A percentile compares a stretch with the other conserved stretches of the same genome.
Evolutionary conservation across 1,140 invertebrate species (phyloP).

Genomic region (Cydia pomonella): DNA sequence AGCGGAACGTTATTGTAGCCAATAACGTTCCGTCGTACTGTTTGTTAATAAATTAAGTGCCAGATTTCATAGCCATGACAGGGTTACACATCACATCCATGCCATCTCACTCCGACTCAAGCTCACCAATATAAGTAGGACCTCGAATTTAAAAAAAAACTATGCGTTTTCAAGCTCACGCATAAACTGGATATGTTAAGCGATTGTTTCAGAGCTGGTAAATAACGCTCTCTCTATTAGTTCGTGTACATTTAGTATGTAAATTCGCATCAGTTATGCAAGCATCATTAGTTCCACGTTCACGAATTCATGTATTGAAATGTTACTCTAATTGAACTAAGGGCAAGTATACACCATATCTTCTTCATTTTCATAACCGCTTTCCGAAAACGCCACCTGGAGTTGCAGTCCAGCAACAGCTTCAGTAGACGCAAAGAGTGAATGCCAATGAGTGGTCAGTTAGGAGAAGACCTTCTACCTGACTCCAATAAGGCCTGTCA

Average conservation of each 20-base stretch:
- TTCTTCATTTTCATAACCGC: too few relatives aligned
- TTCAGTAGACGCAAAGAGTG: too few relatives aligned
- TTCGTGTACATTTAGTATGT: slow-evolving; percentile 3
- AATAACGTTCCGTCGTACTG: too few relatives aligned
- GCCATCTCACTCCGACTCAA: not conserved
- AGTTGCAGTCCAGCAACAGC: too few relatives aligned
- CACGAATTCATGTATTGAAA: not conserved
- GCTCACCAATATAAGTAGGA: not conserved
- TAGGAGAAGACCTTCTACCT: too few relatives aligned
- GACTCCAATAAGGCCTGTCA: too few relatives aligned
- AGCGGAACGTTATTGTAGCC: too few relatives aligned
- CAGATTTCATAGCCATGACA: not conserved
- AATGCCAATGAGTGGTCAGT: too few relatives aligned
- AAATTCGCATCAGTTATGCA: slow-evolving; percentile 1
- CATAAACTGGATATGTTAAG: not conserved
- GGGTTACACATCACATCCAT: not conserved
- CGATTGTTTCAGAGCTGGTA: not conserved
- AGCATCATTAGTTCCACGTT: not conserved
- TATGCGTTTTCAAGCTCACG: not conserved
- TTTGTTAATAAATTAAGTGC: not conserved
- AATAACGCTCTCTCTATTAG: not conserved
- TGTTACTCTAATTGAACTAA: too few relatives aligned
- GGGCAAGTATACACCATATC: too few relatives aligned
- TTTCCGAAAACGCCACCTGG: too few relatives aligned
- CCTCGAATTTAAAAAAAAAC: not conserved